Conservation (phyloP, 2,888 invertebrate genomes). For the Nymphalis urticae region DNA sequence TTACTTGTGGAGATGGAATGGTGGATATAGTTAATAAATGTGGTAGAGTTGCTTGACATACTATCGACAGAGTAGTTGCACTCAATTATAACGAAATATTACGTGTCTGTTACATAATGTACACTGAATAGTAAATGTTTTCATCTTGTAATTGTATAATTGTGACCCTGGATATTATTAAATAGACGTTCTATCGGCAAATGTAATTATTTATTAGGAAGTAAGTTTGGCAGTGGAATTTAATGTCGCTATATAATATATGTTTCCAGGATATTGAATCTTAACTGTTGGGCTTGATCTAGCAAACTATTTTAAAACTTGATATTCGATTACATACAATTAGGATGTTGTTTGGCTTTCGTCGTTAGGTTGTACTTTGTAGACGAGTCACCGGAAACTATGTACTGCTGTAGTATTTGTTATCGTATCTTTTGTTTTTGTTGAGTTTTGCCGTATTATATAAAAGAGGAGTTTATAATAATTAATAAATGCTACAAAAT, state of each 20-base stretch:
- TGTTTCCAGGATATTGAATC: slow-evolving; percentile 39
- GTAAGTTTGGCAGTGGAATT: slow-evolving; percentile 36
- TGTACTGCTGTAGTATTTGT: slow-evolving; percentile 69
- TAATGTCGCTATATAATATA: slow-evolving; percentile 34
- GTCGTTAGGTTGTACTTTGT: slow-evolving; percentile 80
- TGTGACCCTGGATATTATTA: slow-evolving; percentile 56
- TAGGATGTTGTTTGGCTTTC: slow-evolving; percentile 66
- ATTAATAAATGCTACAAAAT: slow-evolving; percentile 74
- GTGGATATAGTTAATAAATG: slow-evolving; percentile 66
- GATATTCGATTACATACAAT: slow-evolving; percentile 51
- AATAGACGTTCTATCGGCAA: slow-evolving; percentile 37
- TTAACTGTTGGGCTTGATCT: slow-evolving; percentile 32
- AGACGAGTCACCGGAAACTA: slow-evolving; percentile 63
- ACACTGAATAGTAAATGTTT: slow-evolving; percentile 72
- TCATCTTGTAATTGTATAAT: slow-evolving; percentile 71
- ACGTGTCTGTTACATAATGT: slow-evolving; percentile 65
- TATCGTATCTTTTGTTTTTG: slow-evolving; percentile 76
- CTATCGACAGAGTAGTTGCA: slow-evolving; percentile 71
- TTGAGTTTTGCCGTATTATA: slow-evolving; percentile 77
- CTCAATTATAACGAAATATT: slow-evolving; percentile 59
- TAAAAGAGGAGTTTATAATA: slow-evolving; percentile 73
- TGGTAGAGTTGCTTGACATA: slow-evolving; percentile 70
- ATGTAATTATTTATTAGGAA: slow-evolving; percentile 37
- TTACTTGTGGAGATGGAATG: slow-evolving; percentile 69
- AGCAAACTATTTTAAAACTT: slow-evolving; percentile 47